Base-by-base conservation (phyloP, 2,888 invertebrate genomes). In the Cephus sareptanus region DNA sequence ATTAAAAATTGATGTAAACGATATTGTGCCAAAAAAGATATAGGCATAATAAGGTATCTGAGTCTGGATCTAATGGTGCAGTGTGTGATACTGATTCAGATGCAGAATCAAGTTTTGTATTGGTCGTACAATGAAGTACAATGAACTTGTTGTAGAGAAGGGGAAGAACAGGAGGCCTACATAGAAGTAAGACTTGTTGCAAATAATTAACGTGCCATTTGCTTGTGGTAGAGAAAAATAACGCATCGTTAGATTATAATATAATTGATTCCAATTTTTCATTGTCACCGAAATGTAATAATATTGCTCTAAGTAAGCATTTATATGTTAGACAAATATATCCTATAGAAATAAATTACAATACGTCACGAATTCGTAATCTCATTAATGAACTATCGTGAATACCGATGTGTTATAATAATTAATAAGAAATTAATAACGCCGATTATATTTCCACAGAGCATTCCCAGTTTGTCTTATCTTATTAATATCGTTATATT, bases 321-420 rank as follows among this genome's bases (percentile, higher is more conserved):
- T 85, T 81, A 81, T 86, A 84, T 87, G 85, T 86, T 86, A 84
- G 83, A 56, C 77, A 75, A 80, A 81, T 85, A 85, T 85, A 75
- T 56, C 81, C 81, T 86, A 84, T 82, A 86, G 79, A 82, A 87
- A 87, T 87, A 87, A 87, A 87, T 40, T 40, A 40, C 6, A 40
- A 40, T 40, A 40, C 56, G 2, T 56, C 23, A 23, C 23, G 56
- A 56, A 56, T 23, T 56, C 56, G 23, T 56, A 2, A 56, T 2
- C 56, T 23, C 6, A 15, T 56, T 56, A 56, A 23, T 56, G 56
- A 15, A 23, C 23, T 56, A 56, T 56, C 23, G 2, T 9, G 2
- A 23, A 56, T 2, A 23, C 56, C 23, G 23, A 6, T 56, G 23
- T 56, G 9, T 23, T 56, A 56, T 56, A 23, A 23, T 56, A 23